Percentiles rank a stretch among this genome's conserved stretches.
These are phyloP conservation scores for Oceanodroma leucorhoa DNA, from an alignment of 2,797 vertebrate genomes.

Conservation along the genomic window DNA sequence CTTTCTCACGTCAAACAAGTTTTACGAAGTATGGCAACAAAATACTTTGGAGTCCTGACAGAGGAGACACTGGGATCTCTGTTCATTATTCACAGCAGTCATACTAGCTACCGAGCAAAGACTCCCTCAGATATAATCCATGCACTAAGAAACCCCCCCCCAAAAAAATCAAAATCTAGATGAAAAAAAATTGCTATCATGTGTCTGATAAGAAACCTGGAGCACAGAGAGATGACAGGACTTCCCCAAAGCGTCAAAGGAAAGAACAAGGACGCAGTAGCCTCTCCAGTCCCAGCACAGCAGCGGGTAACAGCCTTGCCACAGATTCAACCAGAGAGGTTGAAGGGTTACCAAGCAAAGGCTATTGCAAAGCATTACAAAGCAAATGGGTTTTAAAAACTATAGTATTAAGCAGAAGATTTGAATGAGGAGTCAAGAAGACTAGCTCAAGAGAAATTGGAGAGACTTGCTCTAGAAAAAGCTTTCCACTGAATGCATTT, in stretches of 20 bases:
- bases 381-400: neutral
- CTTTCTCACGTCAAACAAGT: neutral
- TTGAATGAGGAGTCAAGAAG: neutral
- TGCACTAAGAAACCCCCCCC: rapidly evolving
- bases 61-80: neutral
- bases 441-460: neutral
- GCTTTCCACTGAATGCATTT: neutral
- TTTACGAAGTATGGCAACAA: neutral
- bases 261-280: neutral
- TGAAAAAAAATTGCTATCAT: neutral
- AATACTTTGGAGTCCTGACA: neutral
- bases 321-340: neutral
- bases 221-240: neutral
- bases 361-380: neutral
- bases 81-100: neutral
- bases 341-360: neutral
- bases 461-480: neutral
- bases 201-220: neutral
- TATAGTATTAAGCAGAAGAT: neutral
- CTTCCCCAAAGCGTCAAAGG: neutral
- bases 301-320: neutral
- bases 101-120: neutral
- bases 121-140: neutral
- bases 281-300: neutral
- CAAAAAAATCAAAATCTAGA: neutral